Evolutionary conservation across 1,140 invertebrate species (phyloP), one percentile per base, ranked within the genome.

Genomic region (Phymorhynchus buccinoides): DNA sequence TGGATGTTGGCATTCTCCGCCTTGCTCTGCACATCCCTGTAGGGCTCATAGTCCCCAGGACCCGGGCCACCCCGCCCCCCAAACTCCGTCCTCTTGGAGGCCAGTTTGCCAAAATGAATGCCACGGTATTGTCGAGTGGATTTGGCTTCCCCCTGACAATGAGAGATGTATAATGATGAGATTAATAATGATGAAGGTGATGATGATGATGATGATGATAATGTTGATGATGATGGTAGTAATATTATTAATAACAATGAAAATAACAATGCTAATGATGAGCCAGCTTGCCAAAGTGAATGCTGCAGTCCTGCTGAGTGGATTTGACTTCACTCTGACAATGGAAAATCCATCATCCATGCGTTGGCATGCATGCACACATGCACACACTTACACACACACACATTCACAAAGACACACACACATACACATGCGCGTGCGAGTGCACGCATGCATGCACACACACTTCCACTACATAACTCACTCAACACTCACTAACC

Each of bases 1-100:
- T 78, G 62, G 3, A 91, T 86, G 87, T 93, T 93, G 22, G 89
- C 16, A 85, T 93, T 92, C 87, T 92, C 90, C 4, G 88, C 84
- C 81, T 86, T 86, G 16, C 83, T 41, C 18, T 75, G 73, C 3
- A 87, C 6, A 42, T 90, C 89, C 6, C 68, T 39, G 77, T 87
- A 90, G 0, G 92, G 91, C n/a, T 93, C 92, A 87, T 93, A 93
- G 77, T 93, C 91, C 4, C 92, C 92, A 3, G 93, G 93, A 7
- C 92, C 93, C 0, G 93, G 93, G 1, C 93, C 93, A 12, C 86
- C 56, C 78, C 88, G 90, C 30, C 89, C 90, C 30, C 62, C 81
- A 77, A 93, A 89, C 44, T 92, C 90, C n/a, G 86, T 86, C 62
- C 91, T 62, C 71, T 90, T 90, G 27, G 90, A 90, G 22, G 92